Evolutionary conservation across 2,888 invertebrate genomes (phyloP).

Genomic region (Heteromurus nitidus): DNA sequence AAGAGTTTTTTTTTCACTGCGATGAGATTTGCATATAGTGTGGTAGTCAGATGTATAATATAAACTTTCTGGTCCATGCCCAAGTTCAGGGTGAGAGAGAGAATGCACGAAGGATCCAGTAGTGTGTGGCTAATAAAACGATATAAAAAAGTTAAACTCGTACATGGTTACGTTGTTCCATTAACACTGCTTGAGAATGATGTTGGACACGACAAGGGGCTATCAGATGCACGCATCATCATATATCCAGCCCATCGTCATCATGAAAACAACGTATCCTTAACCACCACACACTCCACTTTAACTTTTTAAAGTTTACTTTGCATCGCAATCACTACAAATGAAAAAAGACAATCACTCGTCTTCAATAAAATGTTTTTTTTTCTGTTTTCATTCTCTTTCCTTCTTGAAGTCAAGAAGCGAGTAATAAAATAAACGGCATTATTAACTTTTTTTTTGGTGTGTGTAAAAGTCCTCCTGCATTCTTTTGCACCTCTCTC

Average conservation of each 20-base stretch:
- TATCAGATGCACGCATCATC: conserved; percentile 1
- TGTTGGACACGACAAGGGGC: conserved; percentile 4
- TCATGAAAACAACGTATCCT: not conserved
- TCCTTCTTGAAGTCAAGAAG: not conserved
- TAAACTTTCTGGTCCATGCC: not conserved
- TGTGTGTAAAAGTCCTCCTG: no score
- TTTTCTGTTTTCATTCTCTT: not conserved
- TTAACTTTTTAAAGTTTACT: not conserved
- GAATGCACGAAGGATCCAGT: not conserved
- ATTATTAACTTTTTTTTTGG: no score
- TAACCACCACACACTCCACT: not conserved
- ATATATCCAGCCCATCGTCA: not conserved
- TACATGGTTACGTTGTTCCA: not conserved
- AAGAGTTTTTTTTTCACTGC: no score
- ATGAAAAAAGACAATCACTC: not conserved
- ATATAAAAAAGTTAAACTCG: not conserved
- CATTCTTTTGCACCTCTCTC: not conserved
- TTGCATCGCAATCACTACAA: no score
- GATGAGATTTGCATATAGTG: not conserved
- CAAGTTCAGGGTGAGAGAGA: not conserved
- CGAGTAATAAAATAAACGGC: conserved; percentile 1
- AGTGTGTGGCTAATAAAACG: not conserved
- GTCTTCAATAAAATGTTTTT: not conserved
- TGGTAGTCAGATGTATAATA: not conserved
- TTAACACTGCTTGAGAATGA: not conserved